A percentile compares a stretch with the other conserved stretches of the same genome.
These are phyloP conservation scores for Mizuhopecten yessoensis DNA, from an alignment of 1,140 invertebrate genomes.

Conservation along the genomic window DNA sequence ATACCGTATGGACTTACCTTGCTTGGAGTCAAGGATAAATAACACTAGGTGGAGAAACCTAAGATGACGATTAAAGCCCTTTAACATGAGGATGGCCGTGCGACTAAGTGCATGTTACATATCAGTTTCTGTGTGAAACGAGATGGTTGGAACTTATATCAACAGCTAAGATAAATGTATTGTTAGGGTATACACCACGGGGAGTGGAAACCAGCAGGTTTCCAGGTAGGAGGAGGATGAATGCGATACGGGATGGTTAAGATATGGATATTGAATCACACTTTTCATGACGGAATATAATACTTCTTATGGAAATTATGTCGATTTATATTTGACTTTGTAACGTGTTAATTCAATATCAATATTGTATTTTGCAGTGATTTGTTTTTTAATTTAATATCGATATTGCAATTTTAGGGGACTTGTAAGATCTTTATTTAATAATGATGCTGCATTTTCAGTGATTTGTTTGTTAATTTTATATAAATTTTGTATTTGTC, in stretches of 20 bases:
- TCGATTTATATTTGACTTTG: too few relatives aligned
- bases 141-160: not conserved
- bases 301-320: too few relatives aligned
- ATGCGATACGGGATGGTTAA: not conserved
- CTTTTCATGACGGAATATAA: too few relatives aligned
- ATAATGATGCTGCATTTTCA: too few relatives aligned
- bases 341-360: too few relatives aligned
- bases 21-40: not conserved
- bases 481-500: too few relatives aligned
- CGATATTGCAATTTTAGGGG: too few relatives aligned
- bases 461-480: too few relatives aligned
- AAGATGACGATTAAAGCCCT: not conserved
- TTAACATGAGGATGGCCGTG: not conserved
- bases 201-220: not conserved
- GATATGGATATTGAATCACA: too few relatives aligned
- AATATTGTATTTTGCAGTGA: too few relatives aligned
- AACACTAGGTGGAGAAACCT: not conserved
- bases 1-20: not conserved
- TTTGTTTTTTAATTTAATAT: too few relatives aligned
- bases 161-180: not conserved
- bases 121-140: not conserved
- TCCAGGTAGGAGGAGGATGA: not conserved
- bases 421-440: too few relatives aligned
- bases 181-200: not conserved
- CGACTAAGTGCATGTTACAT: slow-evolving; percentile 6